Evolutionary conservation across 2,888 invertebrate species (phyloP), one percentile per base, ranked within the genome.

Genomic region (Xanthorhoe spadicearia): DNA sequence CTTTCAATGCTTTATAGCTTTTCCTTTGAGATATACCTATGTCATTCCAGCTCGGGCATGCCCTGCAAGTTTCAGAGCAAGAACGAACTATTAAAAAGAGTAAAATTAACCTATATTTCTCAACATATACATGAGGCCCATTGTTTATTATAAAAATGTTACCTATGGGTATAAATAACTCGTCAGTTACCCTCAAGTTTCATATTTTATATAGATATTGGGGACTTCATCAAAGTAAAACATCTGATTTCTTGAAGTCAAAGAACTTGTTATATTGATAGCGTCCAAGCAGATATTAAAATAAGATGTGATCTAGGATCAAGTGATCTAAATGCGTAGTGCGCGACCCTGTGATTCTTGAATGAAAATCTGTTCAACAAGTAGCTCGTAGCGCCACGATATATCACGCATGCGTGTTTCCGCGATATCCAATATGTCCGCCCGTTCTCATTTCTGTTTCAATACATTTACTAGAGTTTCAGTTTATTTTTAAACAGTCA

Each of bases 291-390:
- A 48, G 55, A 59, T 48, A 58, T 62, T 56, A 60, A 53, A 56
- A 65, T 59, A 43, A 65, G 56, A 60, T 63, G 48, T 38, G 55
- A 57, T 61, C 49, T 43, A 23, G 53, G 58, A 60, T 58, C 38
- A 61, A 66, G 57, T 61, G 61, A 56, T 70, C 55, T 65, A 77
- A 80, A 84, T 85, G 84, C 86, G 88, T 87, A 87, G 80, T 88
- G 90, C 89, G 88, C 88, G 84, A 77, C 73, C 69, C 71, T 70
- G 71, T 86, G 84, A 86, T 87, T 86, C 73, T 83, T 92, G 90
- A 92, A 92, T 92, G 92, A 86, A 90, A 84, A 76, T 69, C 76
- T 75, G 83, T 82, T 91, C 92, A 92, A 92, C 92, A 92, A 92
- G 92, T 92, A 87, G 87, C 77, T 77, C 76, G 79, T 82, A 79